These are phyloP conservation scores for Leptobrachium ailaonicum DNA, from an alignment of 2,113 vertebrate species.

Conservation along the genomic window DNA sequence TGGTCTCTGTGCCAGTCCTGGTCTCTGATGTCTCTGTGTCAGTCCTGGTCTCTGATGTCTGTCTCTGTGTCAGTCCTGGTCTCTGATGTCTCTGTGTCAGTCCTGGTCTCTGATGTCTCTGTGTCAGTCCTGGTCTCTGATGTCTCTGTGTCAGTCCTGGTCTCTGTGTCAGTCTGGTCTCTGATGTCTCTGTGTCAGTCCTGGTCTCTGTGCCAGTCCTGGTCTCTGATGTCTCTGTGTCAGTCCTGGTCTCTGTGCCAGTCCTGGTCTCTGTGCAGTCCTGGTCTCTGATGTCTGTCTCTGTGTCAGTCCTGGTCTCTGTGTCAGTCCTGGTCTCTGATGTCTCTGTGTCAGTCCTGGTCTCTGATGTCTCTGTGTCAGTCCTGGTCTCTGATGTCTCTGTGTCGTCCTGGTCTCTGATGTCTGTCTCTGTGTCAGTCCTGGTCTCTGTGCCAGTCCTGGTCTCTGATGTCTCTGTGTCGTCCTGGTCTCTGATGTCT, in stretches of 20 bases:
- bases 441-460: background rate
- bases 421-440: slow-evolving; percentile 15
- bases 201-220: background rate
- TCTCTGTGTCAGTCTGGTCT: background rate
- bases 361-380: background rate
- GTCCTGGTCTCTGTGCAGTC: too few relatives aligned
- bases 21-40: background rate
- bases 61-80: background rate
- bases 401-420: background rate
- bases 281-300: too few relatives aligned
- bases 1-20: background rate
- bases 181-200: background rate
- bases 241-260: too few relatives aligned
- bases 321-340: too few relatives aligned
- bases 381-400: background rate
- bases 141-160: background rate
- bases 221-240: background rate
- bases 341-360: background rate
- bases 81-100: background rate
- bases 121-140: background rate
- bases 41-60: too few relatives aligned
- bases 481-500: background rate
- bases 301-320: too few relatives aligned
- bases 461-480: background rate
- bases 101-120: too few relatives aligned